These are phyloP conservation scores for Lottia scabra DNA, from an alignment of 2,888 invertebrate genomes.

Conservation along the genomic window DNA sequence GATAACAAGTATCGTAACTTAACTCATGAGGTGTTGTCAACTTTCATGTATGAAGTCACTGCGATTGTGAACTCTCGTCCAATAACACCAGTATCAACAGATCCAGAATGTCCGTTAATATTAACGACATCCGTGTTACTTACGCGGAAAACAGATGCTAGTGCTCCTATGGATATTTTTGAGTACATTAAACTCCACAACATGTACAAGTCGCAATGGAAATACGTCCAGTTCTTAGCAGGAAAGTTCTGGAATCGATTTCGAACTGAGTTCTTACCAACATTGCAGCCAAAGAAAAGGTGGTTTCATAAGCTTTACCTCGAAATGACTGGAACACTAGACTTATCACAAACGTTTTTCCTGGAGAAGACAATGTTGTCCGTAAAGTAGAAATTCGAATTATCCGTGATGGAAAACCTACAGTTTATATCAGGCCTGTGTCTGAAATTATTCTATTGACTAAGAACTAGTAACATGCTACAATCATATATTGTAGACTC, in stretches of 20 bases:
- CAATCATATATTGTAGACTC: too few species aligned
- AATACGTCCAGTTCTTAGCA: slow-evolving; percentile 14
- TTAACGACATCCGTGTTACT: slow-evolving; percentile 7
- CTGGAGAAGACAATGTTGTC: not conserved
- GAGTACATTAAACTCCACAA: not conserved
- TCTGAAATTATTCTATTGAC: not conserved
- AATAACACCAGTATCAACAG: slow-evolving; percentile 11
- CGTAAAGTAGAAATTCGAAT: slow-evolving; percentile 1
- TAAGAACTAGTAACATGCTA: too few species aligned
- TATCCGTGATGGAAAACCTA: slow-evolving; percentile 13
- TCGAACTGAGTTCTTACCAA: not conserved
- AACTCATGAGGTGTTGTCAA: slow-evolving; percentile 31
- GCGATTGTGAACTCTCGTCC: slow-evolving; percentile 29
- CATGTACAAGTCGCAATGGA: slow-evolving; percentile 21
- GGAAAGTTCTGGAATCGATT: slow-evolving; percentile 10
- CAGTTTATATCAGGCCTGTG: slow-evolving; percentile 9
- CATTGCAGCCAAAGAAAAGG: not conserved
- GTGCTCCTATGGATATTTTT: not conserved
- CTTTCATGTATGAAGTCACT: slow-evolving; percentile 30
- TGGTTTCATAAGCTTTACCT: not conserved
- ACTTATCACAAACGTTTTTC: not conserved
- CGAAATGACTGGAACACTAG: slow-evolving; percentile 6
- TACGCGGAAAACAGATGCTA: slow-evolving; percentile 18
- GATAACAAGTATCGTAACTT: slow-evolving; percentile 12
- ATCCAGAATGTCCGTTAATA: slow-evolving; percentile 12